phyloP scores from a whole-genome alignment of 64 coral and sea anemone species.

The Pachyseris speciosa region DNA sequence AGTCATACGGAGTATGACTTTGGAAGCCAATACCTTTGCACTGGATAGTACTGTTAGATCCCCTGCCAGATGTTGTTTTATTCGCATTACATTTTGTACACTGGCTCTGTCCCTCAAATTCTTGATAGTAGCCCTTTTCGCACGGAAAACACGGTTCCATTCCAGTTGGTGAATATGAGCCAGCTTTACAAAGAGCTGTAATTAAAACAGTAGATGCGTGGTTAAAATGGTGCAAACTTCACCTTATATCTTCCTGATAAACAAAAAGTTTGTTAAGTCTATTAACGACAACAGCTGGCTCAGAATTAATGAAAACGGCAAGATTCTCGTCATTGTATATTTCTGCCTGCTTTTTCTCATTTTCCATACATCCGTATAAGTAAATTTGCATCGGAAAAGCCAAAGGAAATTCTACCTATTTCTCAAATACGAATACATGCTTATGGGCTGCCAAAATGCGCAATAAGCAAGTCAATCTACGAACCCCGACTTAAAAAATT shows the following conservation, averaged over 20 bases:
- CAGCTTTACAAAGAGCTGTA: conserved; percentile 44
- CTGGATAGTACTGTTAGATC: conserved; percentile 3
- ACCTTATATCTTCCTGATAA: not conserved
- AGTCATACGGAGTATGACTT: too few species aligned
- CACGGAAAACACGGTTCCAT: conserved; percentile 46
- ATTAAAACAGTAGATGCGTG: not conserved
- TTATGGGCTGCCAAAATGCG: too few species aligned
- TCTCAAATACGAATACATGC: too few species aligned
- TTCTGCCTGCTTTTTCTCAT: too few species aligned
- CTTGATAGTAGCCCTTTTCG: conserved; percentile 51
- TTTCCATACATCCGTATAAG: too few species aligned
- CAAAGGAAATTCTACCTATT: too few species aligned
- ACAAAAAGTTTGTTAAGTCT: not conserved
- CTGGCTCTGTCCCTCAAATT: not conserved
- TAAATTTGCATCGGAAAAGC: too few species aligned
- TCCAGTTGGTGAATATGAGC: conserved; percentile 66
- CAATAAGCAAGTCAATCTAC: too few species aligned
- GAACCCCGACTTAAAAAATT: too few species aligned
- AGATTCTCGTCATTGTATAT: too few species aligned
- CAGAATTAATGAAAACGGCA: too few species aligned
- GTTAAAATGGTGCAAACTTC: not conserved
- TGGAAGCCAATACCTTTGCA: not conserved
- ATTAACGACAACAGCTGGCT: not conserved
- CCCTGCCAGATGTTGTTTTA: conserved; percentile 5
- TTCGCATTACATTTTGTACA: not conserved